Evolutionary conservation across 2,888 invertebrate species (phyloP).

Genomic region (Drosophila mulleri): DNA sequence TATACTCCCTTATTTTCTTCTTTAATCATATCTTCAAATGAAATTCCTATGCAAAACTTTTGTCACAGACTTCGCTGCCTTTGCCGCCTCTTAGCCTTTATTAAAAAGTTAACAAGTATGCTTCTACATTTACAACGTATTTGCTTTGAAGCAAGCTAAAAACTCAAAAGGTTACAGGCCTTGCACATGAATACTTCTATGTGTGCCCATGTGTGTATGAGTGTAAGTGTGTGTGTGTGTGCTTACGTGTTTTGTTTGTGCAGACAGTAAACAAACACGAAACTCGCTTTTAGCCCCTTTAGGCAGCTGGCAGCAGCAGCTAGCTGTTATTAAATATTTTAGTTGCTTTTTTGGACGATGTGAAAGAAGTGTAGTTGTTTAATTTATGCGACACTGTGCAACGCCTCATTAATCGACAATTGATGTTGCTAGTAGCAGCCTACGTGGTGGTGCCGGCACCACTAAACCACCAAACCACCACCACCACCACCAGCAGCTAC

Average conservation of each 20-base stretch:
- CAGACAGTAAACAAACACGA: conserved; percentile 71
- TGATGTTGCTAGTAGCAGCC: conserved; percentile 38
- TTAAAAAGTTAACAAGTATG: conserved; percentile 53
- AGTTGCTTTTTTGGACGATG: conserved; percentile 32
- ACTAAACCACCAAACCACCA: conserved; percentile 8
- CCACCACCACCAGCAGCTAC: neutral
- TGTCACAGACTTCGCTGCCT: neutral
- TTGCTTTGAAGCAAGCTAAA: conserved; percentile 41
- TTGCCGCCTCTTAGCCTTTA: conserved; percentile 9
- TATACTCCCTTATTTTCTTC: neutral
- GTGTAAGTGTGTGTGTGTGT: conserved; percentile 23
- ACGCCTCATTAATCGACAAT: conserved; percentile 62
- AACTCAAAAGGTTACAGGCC: conserved; percentile 33
- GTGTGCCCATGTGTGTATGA: conserved; percentile 1
- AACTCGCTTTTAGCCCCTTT: conserved; percentile 15
- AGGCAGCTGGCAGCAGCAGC: conserved; percentile 2
- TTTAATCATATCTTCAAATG: neutral
- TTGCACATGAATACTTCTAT: conserved; percentile 1
- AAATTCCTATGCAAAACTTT: neutral
- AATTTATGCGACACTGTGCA: conserved; percentile 55
- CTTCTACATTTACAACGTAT: conserved; percentile 42
- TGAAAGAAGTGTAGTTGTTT: conserved; percentile 29
- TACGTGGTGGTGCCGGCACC: conserved; percentile 19
- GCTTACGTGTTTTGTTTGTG: conserved; percentile 60
- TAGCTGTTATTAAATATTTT: conserved; percentile 55